Evolutionary conservation across 2,888 invertebrate genomes (phyloP), one percentile per base, ranked within the genome.

Genomic region (Drosophila helvetica): DNA sequence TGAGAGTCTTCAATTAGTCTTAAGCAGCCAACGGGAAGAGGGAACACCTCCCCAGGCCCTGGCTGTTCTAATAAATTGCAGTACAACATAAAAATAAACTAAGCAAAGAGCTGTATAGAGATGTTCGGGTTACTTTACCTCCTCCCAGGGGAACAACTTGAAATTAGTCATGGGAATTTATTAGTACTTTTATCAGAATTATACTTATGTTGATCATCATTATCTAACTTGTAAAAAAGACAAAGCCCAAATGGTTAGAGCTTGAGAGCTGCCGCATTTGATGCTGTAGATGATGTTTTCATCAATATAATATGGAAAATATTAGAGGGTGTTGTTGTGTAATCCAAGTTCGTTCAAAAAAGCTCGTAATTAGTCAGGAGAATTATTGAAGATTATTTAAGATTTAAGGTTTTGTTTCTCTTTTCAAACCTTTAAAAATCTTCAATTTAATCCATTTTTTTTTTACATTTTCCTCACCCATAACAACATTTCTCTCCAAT

Each of bases 1-100:
- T 70, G 70, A 69, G 70, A 62, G 62, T 50, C 70, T 62, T 48
- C 70, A 70, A 71, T 71, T 71, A 71, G 69, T 54, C 61, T 55
- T 43, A 22, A 33, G 55, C 38, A 52, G 42, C 38, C 27, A 18
- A 42, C 18, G 50, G 17, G 43, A 45, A 30, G 70, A 62, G 51
- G 47, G 46, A 62, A 43, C 47, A 27, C 52, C 47, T 27, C 70
- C 70, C 45, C 22, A 8, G 70, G 70, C 57, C 56, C 46, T 45
- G 62, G 62, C 38, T 70, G 70, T 69, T 57, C 56, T 48, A 70
- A 69, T 57, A 69, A 70, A 69, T 70, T 70, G 70, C 62, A 62
- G 43, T 43, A 27, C 19, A 46, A 45, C 62, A 62, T 71, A 62
- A 69, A 66, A 70, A 57, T 70, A 70, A 67, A 64, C 64, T 64